Conservation (phyloP, 2,888 invertebrate genomes). For the Itoplectis maculator region DNA sequence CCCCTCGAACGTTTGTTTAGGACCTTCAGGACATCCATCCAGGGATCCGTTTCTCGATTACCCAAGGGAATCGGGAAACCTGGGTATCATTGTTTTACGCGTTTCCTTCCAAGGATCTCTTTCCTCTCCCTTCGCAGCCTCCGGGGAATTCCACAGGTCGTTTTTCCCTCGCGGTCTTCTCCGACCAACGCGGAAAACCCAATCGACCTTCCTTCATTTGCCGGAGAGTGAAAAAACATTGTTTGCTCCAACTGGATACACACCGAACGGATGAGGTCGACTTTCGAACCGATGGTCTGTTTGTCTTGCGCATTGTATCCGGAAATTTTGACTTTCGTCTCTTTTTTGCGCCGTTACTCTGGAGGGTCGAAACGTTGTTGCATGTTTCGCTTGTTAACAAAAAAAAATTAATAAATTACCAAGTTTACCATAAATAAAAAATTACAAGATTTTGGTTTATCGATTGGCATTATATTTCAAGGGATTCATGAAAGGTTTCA, state of each 20-base stretch:
- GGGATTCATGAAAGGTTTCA: not conserved
- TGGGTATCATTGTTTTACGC: conserved; percentile 17
- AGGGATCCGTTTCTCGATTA: conserved; percentile 11
- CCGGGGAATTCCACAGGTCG: not conserved
- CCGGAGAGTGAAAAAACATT: conserved; percentile 21
- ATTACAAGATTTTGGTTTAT: not conserved
- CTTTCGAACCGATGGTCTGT: not conserved
- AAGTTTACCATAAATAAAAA: not conserved
- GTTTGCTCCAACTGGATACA: conserved; percentile 10
- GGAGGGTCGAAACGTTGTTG: too few relatives aligned
- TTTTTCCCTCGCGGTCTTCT: not conserved
- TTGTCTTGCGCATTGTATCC: not conserved
- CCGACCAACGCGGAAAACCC: not conserved
- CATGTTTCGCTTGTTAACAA: too few relatives aligned
- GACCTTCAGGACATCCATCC: not conserved
- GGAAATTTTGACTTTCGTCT: not conserved
- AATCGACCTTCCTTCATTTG: conserved; percentile 39
- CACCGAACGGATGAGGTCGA: too few relatives aligned
- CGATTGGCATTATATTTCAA: not conserved
- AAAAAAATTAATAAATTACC: not conserved
- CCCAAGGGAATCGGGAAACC: not conserved
- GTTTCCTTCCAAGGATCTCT: not conserved
- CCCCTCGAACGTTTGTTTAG: not conserved
- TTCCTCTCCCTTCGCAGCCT: not conserved
- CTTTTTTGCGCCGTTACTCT: not conserved